phyloP scores from a whole-genome alignment of 2,113 vertebrate genomes.

The Hypanus sabinus region DNA sequence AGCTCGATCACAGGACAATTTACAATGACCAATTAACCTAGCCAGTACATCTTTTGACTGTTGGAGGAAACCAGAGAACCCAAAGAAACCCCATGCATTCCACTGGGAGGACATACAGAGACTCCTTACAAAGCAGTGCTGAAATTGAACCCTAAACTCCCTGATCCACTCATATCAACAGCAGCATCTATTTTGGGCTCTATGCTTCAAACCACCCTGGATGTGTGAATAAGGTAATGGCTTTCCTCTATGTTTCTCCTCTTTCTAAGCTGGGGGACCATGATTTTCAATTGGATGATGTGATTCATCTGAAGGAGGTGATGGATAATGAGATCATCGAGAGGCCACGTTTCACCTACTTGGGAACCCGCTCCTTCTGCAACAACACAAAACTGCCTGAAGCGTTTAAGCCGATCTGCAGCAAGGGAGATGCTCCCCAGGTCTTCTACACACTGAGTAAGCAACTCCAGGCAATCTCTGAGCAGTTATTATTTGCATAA shows the following conservation, averaged over 20 bases:
- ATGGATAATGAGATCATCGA: constrained; percentile 6
- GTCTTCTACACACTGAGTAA: neutral
- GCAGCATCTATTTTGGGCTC: neutral
- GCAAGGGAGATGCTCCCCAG: neutral
- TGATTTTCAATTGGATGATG: neutral
- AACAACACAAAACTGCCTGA: neutral
- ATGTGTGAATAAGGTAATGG: neutral
- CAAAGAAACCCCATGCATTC: no score
- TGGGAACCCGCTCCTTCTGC: neutral
- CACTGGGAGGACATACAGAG: no score
- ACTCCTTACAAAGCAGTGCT: no score
- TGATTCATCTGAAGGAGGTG: neutral
- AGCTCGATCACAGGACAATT: no score
- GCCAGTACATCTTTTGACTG: no score
- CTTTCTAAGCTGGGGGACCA: neutral
- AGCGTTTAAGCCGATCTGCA: neutral
- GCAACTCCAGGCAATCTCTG: neutral
- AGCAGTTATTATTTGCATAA: neutral
- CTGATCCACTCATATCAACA: no score
- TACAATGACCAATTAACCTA: no score
- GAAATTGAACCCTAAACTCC: no score
- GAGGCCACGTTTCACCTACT: neutral
- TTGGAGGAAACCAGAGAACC: no score
- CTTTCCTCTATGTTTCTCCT: neutral
- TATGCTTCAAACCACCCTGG: neutral